phyloP scores from a whole-genome alignment of 2,797 vertebrate genomes.

The Spinibarbus caldwelli region DNA sequence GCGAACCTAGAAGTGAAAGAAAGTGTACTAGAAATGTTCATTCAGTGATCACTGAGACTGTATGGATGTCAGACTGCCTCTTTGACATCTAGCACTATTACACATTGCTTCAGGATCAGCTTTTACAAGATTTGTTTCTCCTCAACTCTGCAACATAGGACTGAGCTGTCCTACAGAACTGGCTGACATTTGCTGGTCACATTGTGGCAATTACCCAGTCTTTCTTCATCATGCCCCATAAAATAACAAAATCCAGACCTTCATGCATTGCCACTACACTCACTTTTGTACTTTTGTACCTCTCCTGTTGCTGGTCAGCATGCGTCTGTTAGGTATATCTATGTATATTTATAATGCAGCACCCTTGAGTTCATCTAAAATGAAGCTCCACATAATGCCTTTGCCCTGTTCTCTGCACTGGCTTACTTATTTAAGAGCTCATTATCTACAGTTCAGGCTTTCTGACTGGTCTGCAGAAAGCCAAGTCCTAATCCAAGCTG shows the following conservation, averaged over 20 bases:
- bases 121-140: slow-evolving; percentile 17
- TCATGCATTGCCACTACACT: background rate
- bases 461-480: too few relatives aligned
- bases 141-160: background rate
- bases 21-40: background rate
- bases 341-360: background rate
- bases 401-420: background rate
- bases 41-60: background rate
- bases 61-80: background rate
- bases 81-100: background rate
- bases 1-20: background rate
- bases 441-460: too few relatives aligned
- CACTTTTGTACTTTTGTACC: background rate
- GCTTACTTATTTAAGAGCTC: too few relatives aligned
- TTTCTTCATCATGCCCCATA: background rate
- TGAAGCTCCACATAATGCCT: background rate
- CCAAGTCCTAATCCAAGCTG: too few relatives aligned
- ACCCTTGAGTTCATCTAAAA: background rate
- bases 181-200: background rate
- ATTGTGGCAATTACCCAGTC: background rate
- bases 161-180: background rate
- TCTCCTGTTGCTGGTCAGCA: background rate
- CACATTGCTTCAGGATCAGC: background rate
- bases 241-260: slow-evolving; percentile 4
- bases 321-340: background rate